A percentile compares a stretch with the other conserved stretches of the same genome.
These are phyloP conservation scores for Paralvinella palmiformis DNA, from an alignment of 1,140 invertebrate genomes.

Conservation along the genomic window DNA sequence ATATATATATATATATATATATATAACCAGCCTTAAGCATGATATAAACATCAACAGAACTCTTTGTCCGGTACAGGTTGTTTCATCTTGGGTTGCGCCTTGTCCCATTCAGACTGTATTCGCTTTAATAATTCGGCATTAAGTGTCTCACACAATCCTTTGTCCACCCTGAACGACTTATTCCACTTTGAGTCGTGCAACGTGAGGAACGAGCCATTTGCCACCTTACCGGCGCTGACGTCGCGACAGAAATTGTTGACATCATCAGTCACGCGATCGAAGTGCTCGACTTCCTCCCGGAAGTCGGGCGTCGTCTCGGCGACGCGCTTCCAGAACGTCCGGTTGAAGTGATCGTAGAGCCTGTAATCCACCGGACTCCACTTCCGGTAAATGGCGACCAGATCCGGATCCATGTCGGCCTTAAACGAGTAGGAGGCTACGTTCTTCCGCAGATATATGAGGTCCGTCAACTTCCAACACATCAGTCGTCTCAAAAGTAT, in stretches of 20 bases:
- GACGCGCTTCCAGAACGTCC: constrained; percentile 10
- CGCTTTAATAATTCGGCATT: no score
- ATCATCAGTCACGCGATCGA: not conserved
- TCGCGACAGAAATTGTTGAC: not conserved
- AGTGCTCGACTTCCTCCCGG: constrained; percentile 9
- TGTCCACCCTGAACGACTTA: no score
- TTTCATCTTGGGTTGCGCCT: no score
- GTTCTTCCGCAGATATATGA: constrained; percentile 33
- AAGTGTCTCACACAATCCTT: no score
- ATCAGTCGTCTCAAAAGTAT: constrained; percentile 51
- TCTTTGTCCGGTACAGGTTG: no score
- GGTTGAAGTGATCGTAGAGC: constrained; percentile 15
- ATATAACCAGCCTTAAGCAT: no score
- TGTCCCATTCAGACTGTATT: no score
- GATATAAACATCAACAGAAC: no score
- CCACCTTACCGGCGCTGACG: no score
- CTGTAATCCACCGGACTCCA: not conserved
- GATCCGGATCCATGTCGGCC: not conserved
- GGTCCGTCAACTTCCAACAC: constrained; percentile 52
- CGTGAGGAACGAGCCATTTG: no score
- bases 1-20: no score
- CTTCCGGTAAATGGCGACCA: not conserved
- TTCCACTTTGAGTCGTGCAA: no score
- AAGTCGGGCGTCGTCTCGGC: not conserved
- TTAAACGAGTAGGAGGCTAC: not conserved